Evolutionary conservation across 2,888 invertebrate genomes (phyloP).

Genomic region (Chymomyza fuscimana): DNA sequence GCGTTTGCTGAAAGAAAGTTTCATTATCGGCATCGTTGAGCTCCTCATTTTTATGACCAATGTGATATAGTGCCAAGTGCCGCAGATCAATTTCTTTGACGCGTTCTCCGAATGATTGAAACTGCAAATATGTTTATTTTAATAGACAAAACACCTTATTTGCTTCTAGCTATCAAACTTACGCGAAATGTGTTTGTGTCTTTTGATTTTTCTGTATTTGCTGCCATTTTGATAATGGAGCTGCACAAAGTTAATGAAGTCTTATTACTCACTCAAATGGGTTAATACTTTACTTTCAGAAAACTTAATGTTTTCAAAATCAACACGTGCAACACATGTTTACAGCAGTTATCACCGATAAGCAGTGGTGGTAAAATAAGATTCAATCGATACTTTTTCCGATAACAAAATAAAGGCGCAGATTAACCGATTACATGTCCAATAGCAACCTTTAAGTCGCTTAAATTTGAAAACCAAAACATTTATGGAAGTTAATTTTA

Average conservation of each 20-base stretch:
- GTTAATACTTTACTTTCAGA: background rate
- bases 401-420: too few species aligned
- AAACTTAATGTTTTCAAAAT: conserved; percentile 19
- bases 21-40: conserved; percentile 83
- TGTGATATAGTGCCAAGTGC: conserved; percentile 90
- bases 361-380: too few species aligned
- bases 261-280: conserved; percentile 9
- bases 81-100: conserved; percentile 90
- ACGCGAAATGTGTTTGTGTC: conserved; percentile 89
- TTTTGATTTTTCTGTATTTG: conserved; percentile 83
- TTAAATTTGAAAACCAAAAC: too few species aligned
- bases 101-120: conserved; percentile 92
- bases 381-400: too few species aligned
- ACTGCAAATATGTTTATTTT: conserved; percentile 81
- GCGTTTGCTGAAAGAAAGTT: conserved; percentile 89
- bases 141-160: background rate
- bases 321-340: conserved; percentile 35
- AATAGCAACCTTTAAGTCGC: too few species aligned
- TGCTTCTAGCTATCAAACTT: conserved; percentile 54
- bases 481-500: too few species aligned
- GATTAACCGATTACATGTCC: too few species aligned
- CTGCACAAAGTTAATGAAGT: background rate
- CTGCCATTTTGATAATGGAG: conserved; percentile 43
- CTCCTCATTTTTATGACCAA: conserved; percentile 88
- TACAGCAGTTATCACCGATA: background rate